Conservation (phyloP, 2,113 vertebrate species). For the Felis chaus region DNA sequence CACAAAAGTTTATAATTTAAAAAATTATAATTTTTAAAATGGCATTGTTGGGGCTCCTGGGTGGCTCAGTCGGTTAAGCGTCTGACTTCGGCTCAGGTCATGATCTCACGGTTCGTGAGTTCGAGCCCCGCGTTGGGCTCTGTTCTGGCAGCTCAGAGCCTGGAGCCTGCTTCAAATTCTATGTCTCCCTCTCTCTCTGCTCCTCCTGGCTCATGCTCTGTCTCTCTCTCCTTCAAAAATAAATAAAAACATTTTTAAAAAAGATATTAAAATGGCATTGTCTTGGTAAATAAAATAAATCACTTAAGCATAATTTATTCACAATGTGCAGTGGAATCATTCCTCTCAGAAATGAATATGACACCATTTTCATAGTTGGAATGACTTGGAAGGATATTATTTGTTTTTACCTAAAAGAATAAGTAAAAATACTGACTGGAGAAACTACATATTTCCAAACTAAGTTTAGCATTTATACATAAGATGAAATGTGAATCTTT, state of each 20-base stretch:
- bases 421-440: not conserved
- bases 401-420: not conserved
- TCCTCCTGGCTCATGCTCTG: no score
- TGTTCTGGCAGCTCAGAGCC: no score
- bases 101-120: no score
- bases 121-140: no score
- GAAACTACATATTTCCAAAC: not conserved
- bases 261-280: not conserved
- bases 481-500: not conserved
- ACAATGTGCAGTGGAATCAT: not conserved
- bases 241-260: no score
- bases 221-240: no score
- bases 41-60: no score
- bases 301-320: not conserved
- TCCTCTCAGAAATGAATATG: not conserved
- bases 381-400: not conserved
- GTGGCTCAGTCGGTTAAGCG: no score
- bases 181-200: no score
- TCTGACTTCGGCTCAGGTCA: no score
- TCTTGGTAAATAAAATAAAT: conserved; percentile 3
- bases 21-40: conserved; percentile 1
- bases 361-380: not conserved
- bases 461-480: not conserved
- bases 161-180: no score
- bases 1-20: not conserved